These are phyloP conservation scores for Taenaris catops DNA, from an alignment of 2,888 invertebrate genomes.

Conservation along the genomic window DNA sequence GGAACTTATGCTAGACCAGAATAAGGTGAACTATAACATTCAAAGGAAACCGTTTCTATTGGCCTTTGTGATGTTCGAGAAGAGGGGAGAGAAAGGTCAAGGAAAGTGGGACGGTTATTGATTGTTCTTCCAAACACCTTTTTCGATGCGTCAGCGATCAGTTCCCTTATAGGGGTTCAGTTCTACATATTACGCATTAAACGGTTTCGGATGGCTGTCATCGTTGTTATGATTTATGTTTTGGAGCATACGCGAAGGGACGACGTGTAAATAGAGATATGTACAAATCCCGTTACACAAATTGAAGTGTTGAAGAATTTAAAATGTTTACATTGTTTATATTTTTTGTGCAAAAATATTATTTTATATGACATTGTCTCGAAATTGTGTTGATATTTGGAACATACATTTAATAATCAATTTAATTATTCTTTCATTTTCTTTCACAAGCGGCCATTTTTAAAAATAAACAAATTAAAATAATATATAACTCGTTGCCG, in stretches of 20 bases:
- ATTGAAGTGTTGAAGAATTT: neutral
- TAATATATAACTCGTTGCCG: too few relatives aligned
- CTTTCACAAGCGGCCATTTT: too few relatives aligned
- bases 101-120: constrained; percentile 53
- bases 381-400: too few relatives aligned
- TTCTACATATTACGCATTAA: constrained; percentile 63
- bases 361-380: too few relatives aligned
- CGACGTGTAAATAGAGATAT: neutral
- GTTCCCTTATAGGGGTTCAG: constrained; percentile 43
- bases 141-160: constrained; percentile 63
- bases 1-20: constrained; percentile 41
- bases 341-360: too few relatives aligned
- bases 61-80: constrained; percentile 30
- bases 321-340: too few relatives aligned
- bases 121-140: constrained; percentile 69
- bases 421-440: too few relatives aligned
- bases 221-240: constrained; percentile 33
- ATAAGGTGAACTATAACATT: constrained; percentile 37
- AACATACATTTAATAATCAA: too few relatives aligned
- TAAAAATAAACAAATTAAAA: too few relatives aligned
- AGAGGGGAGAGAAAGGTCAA: constrained; percentile 42
- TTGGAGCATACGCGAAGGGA: too few relatives aligned
- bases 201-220: constrained; percentile 48
- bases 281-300: neutral
- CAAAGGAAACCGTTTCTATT: constrained; percentile 30